phyloP scores from a whole-genome alignment of 30 jellyfish, hydroid and myxozoan genomes.

The Hydractinia symbiolongicarpus region DNA sequence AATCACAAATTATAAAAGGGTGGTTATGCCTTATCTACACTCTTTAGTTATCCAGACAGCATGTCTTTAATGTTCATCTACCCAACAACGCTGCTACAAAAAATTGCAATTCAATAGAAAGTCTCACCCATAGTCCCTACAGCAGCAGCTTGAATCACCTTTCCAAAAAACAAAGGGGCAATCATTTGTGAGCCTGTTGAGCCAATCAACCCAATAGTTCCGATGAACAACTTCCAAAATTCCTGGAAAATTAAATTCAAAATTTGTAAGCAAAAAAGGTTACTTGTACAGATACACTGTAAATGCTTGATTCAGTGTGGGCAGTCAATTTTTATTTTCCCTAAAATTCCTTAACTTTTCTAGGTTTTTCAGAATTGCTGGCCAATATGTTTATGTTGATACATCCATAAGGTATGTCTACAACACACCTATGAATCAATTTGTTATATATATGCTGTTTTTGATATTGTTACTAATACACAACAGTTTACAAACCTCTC shows the following conservation, averaged over 20 bases:
- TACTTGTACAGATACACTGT: not conserved
- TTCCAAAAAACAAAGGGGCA: constrained; percentile 91
- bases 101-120: no score
- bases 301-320: not conserved
- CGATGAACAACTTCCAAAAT: constrained; percentile 41
- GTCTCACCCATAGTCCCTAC: constrained; percentile 49
- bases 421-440: not conserved
- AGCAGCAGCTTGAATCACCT: constrained; percentile 78
- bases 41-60: no score
- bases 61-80: no score
- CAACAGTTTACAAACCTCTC: not conserved
- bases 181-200: constrained; percentile 75
- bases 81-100: no score
- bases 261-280: not conserved
- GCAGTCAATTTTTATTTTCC: not conserved
- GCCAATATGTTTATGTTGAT: no score
- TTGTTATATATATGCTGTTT: not conserved
- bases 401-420: not conserved
- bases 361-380: no score
- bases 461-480: not conserved
- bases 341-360: not conserved
- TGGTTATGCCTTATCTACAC: no score
- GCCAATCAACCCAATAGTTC: constrained; percentile 63
- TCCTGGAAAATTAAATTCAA: constrained; percentile 34
- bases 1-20: no score